phyloP scores from a whole-genome alignment of 2,797 vertebrate genomes.

The Threskiornis aethiopicus region DNA sequence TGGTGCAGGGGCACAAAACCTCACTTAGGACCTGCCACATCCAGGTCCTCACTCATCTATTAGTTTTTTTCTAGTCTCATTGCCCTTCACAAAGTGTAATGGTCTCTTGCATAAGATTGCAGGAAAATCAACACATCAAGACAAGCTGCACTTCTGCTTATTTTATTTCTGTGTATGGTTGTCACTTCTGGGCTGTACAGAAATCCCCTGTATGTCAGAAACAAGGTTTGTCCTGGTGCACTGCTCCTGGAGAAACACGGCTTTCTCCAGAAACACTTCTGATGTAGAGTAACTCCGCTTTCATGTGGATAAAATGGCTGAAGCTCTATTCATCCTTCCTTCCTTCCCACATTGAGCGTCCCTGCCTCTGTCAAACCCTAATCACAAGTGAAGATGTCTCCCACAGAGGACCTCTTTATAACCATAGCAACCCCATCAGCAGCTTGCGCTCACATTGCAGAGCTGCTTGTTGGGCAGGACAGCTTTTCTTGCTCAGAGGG shows the following conservation, averaged over 20 bases:
- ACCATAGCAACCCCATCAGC: slow-evolving; percentile 68
- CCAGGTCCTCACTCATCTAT: background rate
- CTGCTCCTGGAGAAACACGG: background rate
- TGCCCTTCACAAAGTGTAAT: background rate
- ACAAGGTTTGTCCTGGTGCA: slow-evolving; percentile 9
- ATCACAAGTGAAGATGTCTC: slow-evolving; percentile 76
- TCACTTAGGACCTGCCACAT: background rate
- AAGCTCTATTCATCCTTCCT: slow-evolving; percentile 22
- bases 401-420: slow-evolving; percentile 69
- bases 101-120: background rate
- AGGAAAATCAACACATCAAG: background rate
- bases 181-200: background rate
- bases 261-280: slow-evolving; percentile 39
- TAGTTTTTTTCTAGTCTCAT: background rate
- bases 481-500: slow-evolving; percentile 3
- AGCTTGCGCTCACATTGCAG: slow-evolving; percentile 27
- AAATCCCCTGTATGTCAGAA: background rate
- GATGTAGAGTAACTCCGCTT: slow-evolving; percentile 69
- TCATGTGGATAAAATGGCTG: slow-evolving; percentile 54
- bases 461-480: slow-evolving; percentile 9
- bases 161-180: background rate
- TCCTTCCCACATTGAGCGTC: slow-evolving; percentile 57
- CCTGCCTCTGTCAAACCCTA: slow-evolving; percentile 75
- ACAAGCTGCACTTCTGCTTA: background rate
- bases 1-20: background rate